Conservation (phyloP, 1,140 invertebrate species). For the Drosophila navojoa region DNA sequence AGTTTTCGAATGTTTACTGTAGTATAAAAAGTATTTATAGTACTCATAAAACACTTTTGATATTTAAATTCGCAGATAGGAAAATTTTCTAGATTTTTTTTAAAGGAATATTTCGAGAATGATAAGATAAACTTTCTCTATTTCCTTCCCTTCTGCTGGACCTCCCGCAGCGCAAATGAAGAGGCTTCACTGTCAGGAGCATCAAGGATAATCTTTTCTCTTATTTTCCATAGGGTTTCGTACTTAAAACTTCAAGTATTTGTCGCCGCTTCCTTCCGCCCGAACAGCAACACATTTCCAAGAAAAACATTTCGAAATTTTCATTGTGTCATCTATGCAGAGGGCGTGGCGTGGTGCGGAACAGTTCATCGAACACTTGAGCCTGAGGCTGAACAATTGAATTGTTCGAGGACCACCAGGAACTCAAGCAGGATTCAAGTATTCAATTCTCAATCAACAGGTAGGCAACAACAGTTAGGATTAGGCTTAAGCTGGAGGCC, state of each 20-base stretch:
- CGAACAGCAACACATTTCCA: slow-evolving; percentile 43
- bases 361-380: slow-evolving; percentile 17
- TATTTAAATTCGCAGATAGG: too few species aligned
- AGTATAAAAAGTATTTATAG: neutral
- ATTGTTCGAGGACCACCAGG: slow-evolving; percentile 24
- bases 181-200: neutral
- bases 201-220: neutral
- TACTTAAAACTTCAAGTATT: slow-evolving; percentile 40
- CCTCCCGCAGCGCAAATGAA: slow-evolving; percentile 28
- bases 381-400: slow-evolving; percentile 36
- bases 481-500: neutral
- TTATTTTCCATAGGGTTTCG: slow-evolving; percentile 15
- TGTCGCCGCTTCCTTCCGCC: slow-evolving; percentile 60
- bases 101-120: too few species aligned
- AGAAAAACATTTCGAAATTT: slow-evolving; percentile 46
- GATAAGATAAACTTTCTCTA: neutral
- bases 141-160: neutral
- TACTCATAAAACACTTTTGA: too few species aligned
- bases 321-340: slow-evolving; percentile 32
- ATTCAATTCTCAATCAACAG: slow-evolving; percentile 13
- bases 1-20: neutral
- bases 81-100: neutral
- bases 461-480: slow-evolving; percentile 30
- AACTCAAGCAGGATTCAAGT: neutral
- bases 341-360: slow-evolving; percentile 11